These are phyloP conservation scores for Melieria omissa DNA, from an alignment of 2,888 invertebrate genomes.

Conservation along the genomic window DNA sequence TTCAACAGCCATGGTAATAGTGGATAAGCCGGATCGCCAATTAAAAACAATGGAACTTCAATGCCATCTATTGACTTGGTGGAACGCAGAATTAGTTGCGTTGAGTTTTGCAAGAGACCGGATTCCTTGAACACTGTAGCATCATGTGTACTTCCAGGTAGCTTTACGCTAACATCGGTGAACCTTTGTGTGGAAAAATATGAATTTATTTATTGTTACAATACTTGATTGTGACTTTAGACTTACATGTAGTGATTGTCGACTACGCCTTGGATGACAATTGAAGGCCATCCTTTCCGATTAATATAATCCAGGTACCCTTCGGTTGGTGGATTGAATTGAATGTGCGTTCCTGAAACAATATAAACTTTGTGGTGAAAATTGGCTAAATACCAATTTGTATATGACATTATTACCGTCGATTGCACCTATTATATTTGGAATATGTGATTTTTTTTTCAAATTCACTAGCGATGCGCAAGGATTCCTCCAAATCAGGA, in stretches of 20 bases:
- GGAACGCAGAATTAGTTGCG: constrained; percentile 14
- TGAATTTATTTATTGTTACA: neutral
- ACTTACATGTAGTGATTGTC: constrained; percentile 29
- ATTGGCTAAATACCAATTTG: neutral
- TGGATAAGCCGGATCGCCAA: constrained; percentile 37
- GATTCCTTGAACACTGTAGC: constrained; percentile 37
- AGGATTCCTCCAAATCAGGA: constrained; percentile 14
- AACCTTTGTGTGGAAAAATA: constrained; percentile 22
- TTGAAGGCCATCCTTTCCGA: constrained; percentile 33
- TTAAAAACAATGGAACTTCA: constrained; percentile 11
- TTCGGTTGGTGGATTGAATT: constrained; percentile 31
- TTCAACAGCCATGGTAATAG: constrained; percentile 33
- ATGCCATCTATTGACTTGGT: neutral
- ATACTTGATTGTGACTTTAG: neutral
- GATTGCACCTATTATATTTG: constrained; percentile 33
- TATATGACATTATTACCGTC: constrained; percentile 12
- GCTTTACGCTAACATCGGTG: constrained; percentile 33
- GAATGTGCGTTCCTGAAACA: constrained; percentile 28
- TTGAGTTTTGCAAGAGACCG: constrained; percentile 12
- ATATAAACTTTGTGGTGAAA: neutral
- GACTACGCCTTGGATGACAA: constrained; percentile 33
- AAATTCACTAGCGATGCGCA: constrained; percentile 21
- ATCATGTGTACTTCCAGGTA: constrained; percentile 37
- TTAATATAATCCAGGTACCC: constrained; percentile 35
- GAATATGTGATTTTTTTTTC: constrained; percentile 23